Base-by-base conservation (phyloP, 1,140 invertebrate species). In the Zaprionus nigranus region DNA sequence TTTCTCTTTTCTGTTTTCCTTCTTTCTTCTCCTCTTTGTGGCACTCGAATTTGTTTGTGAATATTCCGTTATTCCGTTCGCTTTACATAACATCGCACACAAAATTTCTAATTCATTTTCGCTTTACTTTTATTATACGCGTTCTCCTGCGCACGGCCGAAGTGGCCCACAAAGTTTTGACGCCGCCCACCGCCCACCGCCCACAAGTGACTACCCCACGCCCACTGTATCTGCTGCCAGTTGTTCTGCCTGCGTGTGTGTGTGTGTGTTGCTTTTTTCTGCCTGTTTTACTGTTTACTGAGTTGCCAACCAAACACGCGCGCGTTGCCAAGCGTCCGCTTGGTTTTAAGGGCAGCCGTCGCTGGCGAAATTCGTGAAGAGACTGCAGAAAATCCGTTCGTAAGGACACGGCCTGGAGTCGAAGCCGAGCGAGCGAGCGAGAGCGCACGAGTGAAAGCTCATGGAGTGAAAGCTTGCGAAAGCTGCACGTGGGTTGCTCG, bases 71-170 rank as follows among this genome's bases (percentile, higher is more conserved):
- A 36, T 58, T 24, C 24, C 51, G 38, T 24, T 40, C 40, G 67
- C 51, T 69, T 69, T 69, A 61, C 59, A 69, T 69, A 61, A 74
- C 60, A 82, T 43, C 62, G 76, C 81, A 77, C 81, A 69, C 81
- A 88, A 79, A 75, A 76, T 88, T 84, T 87, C 84, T 87, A 87
- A 87, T 87, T 90, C 85, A 87, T 88, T 87, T 78, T 78, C 75
- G 59, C 68, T 78, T 87, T 90, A 84, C 81, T 87, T 84, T 87
- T 81, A 73, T 87, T 77, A 69, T 73, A 66, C 70, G 78, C 80
- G 83, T 69, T 74, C 54, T 69, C 63, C 61, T 60, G 59, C 69
- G 68, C 64, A 66, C 20, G 20, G 53, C 24, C 61, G 49, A 38
- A 73, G 46, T 51, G 46, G 71, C 63, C 40, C 40, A 46, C 60